phyloP scores from a whole-genome alignment of 2,113 vertebrate genomes.

The Kryptolebias marmoratus region DNA sequence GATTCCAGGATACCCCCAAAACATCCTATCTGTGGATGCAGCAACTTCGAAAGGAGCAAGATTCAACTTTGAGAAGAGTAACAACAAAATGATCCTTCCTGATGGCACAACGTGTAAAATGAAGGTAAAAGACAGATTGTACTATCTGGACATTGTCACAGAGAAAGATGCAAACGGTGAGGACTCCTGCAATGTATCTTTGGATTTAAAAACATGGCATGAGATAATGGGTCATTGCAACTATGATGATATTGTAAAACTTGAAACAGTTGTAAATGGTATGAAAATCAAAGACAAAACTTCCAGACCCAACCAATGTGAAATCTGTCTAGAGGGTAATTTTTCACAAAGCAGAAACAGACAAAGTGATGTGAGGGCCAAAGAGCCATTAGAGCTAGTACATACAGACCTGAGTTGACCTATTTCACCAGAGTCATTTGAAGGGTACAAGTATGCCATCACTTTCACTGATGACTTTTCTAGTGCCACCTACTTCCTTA shows the following conservation, averaged over 20 bases:
- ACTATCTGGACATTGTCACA: not conserved
- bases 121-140: not conserved
- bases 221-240: not conserved
- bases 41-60: no score
- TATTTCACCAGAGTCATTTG: not conserved
- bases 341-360: not conserved
- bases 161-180: not conserved
- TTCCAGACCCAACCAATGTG: no score
- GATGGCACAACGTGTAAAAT: no score
- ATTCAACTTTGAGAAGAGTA: no score
- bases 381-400: not conserved
- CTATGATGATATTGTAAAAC: not conserved
- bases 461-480: conserved; percentile 1
- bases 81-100: no score
- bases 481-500: not conserved
- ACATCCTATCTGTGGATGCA: no score
- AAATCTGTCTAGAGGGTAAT: no score
- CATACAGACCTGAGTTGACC: not conserved
- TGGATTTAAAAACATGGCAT: conserved; percentile 1
- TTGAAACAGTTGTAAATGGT: not conserved
- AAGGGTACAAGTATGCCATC: not conserved
- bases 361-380: not conserved
- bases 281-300: no score
- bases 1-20: no score
- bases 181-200: not conserved